These are phyloP conservation scores for Crypturellus undulatus DNA, from an alignment of 2,113 vertebrate species.

Conservation along the genomic window DNA sequence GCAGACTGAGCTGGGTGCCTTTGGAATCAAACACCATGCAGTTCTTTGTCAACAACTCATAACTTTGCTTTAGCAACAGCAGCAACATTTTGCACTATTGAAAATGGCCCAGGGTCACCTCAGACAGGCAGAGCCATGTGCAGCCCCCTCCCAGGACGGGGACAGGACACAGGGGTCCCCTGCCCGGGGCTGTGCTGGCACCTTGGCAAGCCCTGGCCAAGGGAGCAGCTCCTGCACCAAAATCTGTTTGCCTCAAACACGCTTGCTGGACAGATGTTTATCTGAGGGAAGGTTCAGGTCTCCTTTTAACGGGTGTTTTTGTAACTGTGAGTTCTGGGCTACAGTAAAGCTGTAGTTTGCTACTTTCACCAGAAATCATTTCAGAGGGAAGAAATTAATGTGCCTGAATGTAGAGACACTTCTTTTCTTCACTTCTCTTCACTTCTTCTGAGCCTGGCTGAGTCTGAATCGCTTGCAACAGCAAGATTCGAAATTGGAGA, in stretches of 20 bases:
- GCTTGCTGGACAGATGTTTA: not conserved
- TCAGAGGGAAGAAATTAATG: not conserved
- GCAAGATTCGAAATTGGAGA: not conserved
- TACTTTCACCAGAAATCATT: not conserved
- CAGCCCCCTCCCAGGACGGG: rapidly evolving
- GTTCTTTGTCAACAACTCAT: no score
- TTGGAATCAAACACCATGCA: no score
- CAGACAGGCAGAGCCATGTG: rapidly evolving
- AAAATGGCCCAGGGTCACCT: not conserved
- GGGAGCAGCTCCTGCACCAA: not conserved
- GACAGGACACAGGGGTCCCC: not conserved
- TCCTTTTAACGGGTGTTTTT: not conserved
- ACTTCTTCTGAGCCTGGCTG: not conserved
- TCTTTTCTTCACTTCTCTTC: not conserved
- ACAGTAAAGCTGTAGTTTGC: not conserved
- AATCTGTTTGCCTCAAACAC: not conserved
- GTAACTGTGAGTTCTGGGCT: not conserved
- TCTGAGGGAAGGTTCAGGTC: not conserved
- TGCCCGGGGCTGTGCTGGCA: not conserved
- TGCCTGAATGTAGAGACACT: not conserved
- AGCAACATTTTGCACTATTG: not conserved
- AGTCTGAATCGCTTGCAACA: not conserved
- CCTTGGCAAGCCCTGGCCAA: not conserved
- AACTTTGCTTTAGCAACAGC: no score
- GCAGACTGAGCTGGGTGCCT: not conserved